Base-by-base conservation (phyloP, 2,113 vertebrate species). In the Nesogale talazaci region DNA sequence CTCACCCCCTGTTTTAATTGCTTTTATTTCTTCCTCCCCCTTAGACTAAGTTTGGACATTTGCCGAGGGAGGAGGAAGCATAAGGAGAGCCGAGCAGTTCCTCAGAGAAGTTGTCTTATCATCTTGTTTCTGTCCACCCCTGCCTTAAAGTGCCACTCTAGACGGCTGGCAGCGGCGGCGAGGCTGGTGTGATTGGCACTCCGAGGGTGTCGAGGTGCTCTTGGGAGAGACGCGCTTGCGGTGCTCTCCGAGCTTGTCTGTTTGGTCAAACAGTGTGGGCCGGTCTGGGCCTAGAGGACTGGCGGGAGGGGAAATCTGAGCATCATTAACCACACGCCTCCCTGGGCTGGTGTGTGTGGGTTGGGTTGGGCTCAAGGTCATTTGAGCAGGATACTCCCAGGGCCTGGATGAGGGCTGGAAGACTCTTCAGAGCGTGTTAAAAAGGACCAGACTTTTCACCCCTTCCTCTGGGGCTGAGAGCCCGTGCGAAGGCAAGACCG, bases 81-180 rank as follows among this genome's bases (percentile, higher is more conserved):
- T 4, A 42, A 75, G 20, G 42, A n/a, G 83, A 40, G 29, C 52
- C 81, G 57, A 52, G 19, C 31, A 27, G 3, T 67, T 42, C 16
- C 78, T 46, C 3, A 8, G 80, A 61, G 36, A 57, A n/a, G 76
- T 78, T 22, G 14, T 31, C 42, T 20, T 38, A 69, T 77, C 4
- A 0, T 40, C 56, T 74, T 31, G 36, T 79, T 42, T 63, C 25
- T 36, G 23, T 34, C 65, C 27, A 2, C 23, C 63, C 76, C 40
- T 76, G 0, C 52, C 42, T 36, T 7, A 80, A 23, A 5, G 59
- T 29, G 11, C 25, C 5, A 9, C 56, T 14, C 27, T 5, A 0
- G 6, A 5, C 5, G 16, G 5, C 0, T 9, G 1, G 16, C 23
- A 16, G 34, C 20, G 9, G 22, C 29, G 20, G 22, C 63, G 23